Evolutionary conservation across 2,113 vertebrate species (phyloP).

Genomic region (Triplophysa siluroides): DNA sequence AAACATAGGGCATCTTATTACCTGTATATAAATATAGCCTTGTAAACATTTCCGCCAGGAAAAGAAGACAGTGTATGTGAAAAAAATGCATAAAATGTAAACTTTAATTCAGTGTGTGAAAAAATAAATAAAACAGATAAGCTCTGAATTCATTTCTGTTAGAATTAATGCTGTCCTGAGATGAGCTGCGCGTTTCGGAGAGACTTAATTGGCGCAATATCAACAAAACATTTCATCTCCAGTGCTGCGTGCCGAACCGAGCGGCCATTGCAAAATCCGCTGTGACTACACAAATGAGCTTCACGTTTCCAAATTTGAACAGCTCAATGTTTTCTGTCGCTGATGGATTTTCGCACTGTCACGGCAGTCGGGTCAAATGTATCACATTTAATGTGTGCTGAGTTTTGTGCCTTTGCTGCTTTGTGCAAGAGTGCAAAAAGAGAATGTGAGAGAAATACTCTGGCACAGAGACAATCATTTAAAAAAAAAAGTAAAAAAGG

Average conservation of each 20-base stretch:
- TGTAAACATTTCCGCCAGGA: too few relatives aligned
- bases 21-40: background rate
- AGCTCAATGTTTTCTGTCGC: background rate
- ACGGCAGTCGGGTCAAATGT: background rate
- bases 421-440: background rate
- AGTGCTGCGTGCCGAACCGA: background rate
- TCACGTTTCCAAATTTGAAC: background rate
- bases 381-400: slow-evolving; percentile 30
- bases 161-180: background rate
- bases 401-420: slow-evolving; percentile 59
- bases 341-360: background rate
- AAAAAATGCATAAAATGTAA: background rate
- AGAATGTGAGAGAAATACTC: background rate
- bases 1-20: background rate
- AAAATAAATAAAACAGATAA: background rate
- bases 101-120: background rate
- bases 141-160: background rate
- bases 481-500: background rate
- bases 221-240: background rate
- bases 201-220: background rate
- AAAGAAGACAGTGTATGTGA: background rate
- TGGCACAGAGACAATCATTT: background rate
- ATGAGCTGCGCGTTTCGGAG: background rate
- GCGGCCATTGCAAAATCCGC: background rate
- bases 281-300: background rate